A percentile compares a stretch with the other conserved stretches of the same genome.
These are phyloP conservation scores for Zoanthus sansibaricus DNA, from an alignment of 92 coral and sea anemone species.

Conservation along the genomic window DNA sequence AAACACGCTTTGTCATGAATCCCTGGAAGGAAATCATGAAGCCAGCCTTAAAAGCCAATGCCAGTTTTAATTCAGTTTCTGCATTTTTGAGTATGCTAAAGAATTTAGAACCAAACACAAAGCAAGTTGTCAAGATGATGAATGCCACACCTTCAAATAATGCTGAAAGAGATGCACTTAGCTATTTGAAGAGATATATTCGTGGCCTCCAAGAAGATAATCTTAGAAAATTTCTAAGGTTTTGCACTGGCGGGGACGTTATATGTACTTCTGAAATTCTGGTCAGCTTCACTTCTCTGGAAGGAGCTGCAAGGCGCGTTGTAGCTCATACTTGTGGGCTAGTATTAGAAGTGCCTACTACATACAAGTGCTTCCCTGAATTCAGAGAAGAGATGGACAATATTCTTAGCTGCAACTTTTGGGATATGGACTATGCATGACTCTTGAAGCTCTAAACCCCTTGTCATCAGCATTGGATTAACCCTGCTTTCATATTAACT, in stretches of 20 bases:
- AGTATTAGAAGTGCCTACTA: slow-evolving; percentile 58
- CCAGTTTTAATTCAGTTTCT: slow-evolving; percentile 43
- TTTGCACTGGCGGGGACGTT: slow-evolving; percentile 53
- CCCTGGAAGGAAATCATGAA: slow-evolving; percentile 55
- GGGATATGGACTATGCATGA: slow-evolving; percentile 10
- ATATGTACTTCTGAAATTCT: slow-evolving; percentile 50
- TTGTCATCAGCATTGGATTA: slow-evolving; percentile 11
- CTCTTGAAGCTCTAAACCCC: slow-evolving; percentile 13
- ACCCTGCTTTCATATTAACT: slow-evolving; percentile 8
- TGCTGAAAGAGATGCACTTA: slow-evolving; percentile 62
- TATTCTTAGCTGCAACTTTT: slow-evolving; percentile 21
- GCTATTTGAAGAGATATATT: slow-evolving; percentile 59
- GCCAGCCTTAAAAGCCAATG: slow-evolving; percentile 3
- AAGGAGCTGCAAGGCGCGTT: slow-evolving; percentile 57
- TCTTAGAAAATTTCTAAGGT: slow-evolving; percentile 51
- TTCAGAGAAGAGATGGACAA: slow-evolving; percentile 63
- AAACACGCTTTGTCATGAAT: slow-evolving; percentile 56
- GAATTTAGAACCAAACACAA: slow-evolving; percentile 59
- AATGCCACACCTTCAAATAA: slow-evolving; percentile 38
- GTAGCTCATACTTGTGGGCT: slow-evolving; percentile 65
- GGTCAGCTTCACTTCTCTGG: slow-evolving; percentile 46
- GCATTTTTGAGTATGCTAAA: slow-evolving; percentile 48
- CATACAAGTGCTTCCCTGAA: slow-evolving; percentile 55
- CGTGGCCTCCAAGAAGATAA: slow-evolving; percentile 60
- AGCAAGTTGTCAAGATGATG: slow-evolving; percentile 57